Evolutionary conservation across 1,140 invertebrate species (phyloP).

Genomic region (Caenorhabditis latens): DNA sequence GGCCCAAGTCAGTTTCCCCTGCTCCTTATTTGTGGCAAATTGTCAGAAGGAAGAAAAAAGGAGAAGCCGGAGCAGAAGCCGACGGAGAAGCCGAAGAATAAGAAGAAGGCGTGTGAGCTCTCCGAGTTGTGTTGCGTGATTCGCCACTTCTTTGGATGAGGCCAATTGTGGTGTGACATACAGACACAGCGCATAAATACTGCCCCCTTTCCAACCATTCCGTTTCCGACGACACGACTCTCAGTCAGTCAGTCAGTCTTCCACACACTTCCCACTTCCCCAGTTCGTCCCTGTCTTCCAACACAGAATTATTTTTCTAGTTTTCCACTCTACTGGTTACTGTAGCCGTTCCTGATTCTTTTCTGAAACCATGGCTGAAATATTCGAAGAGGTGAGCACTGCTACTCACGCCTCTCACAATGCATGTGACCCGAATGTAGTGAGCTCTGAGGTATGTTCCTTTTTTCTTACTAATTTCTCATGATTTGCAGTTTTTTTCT

Average conservation of each 20-base stretch:
- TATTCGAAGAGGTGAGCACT: slow-evolving; percentile 48
- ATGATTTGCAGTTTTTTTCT: slow-evolving; percentile 6
- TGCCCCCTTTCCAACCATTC: slow-evolving; percentile 40
- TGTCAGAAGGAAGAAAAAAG: slow-evolving; percentile 33
- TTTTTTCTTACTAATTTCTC: slow-evolving; percentile 29
- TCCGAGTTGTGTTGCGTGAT: slow-evolving; percentile 48
- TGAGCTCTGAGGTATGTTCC: slow-evolving; percentile 45
- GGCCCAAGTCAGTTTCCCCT: slow-evolving; percentile 23
- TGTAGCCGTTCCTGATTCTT: slow-evolving; percentile 14
- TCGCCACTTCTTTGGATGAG: slow-evolving; percentile 54
- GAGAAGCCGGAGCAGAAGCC: slow-evolving; percentile 48
- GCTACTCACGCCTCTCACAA: slow-evolving; percentile 52
- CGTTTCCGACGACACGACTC: slow-evolving; percentile 32
- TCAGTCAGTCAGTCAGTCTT: slow-evolving; percentile 1
- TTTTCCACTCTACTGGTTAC: background rate
- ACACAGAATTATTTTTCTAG: slow-evolving; percentile 49
- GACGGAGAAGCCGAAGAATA: slow-evolving; percentile 48
- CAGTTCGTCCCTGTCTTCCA: background rate
- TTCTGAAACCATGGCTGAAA: slow-evolving; percentile 22
- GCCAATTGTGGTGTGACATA: slow-evolving; percentile 52
- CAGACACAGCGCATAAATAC: slow-evolving; percentile 18
- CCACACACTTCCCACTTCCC: background rate
- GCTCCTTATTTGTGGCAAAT: slow-evolving; percentile 52
- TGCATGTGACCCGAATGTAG: slow-evolving; percentile 50
- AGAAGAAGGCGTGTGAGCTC: slow-evolving; percentile 44